Evolutionary conservation across 2,888 invertebrate genomes (phyloP), one percentile per base, ranked within the genome.

Genomic region (Pseudococcus viburni): DNA sequence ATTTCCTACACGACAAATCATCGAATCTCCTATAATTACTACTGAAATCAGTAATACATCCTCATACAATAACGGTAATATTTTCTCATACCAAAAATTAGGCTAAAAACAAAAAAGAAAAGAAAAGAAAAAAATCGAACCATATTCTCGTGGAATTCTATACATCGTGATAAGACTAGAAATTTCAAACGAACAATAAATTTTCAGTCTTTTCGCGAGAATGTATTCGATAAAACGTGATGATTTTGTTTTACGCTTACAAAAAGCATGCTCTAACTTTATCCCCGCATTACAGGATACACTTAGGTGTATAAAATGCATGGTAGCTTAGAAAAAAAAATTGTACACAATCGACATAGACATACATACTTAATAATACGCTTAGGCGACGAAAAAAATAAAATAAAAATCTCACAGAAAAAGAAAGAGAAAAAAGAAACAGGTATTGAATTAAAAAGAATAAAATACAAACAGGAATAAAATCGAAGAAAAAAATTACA

Each of bases 281-380:
- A n/a, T 59, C 5, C 8, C 19, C n/a, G 19, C 59, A 59, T 59
- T 15, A 59, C 59, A 59, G 59, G n/a, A 68, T 26, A 73, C 90
- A 90, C 88, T 88, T 90, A 42, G 2, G 22, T 17, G 33, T 90
- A 90, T 5, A 90, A 90, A 77, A 90, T 90, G 90, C 90, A 90
- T 77, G 90, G 91, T 0, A 90, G 90, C 33, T 73, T 33, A 12
- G 11, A 33, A 33, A 73, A 73, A 33, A 73, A 73, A 33, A 15
- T 73, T 17, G 73, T 73, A 26, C 68, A 26, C 26, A 68, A 68
- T 26, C 68, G 68, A 68, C 68, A n/a, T 22, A 64, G 22, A 33
- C 26, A 33, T 33, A 33, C 26, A 33, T 33, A 33, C 26, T 33
- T 33, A 7, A 64, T 64, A 9, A 64, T n/a, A 64, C 19, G 64